Conservation (phyloP, 2,888 invertebrate species). For the Anorthoa munda region DNA sequence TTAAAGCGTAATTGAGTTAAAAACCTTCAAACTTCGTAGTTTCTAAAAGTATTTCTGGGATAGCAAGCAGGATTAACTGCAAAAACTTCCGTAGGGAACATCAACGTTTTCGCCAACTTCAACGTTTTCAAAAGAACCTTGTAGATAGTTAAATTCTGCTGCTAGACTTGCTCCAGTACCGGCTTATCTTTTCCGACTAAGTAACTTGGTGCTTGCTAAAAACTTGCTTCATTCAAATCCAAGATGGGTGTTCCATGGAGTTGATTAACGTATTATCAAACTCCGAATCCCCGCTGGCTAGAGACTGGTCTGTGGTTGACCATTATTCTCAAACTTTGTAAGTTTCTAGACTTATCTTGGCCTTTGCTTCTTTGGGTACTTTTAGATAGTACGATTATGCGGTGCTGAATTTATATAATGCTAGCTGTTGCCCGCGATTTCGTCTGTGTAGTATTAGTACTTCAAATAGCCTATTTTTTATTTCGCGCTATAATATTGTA, state of each 20-base stretch:
- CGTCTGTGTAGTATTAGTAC: too few species aligned
- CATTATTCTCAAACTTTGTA: conserved; percentile 63
- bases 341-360: conserved; percentile 63
- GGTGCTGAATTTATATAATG: too few species aligned
- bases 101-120: conserved; percentile 14
- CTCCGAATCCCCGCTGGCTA: conserved; percentile 59
- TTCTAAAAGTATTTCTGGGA: not conserved
- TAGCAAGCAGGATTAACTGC: conserved; percentile 17
- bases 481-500: too few species aligned
- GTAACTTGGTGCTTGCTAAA: conserved; percentile 47
- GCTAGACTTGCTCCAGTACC: conserved; percentile 26
- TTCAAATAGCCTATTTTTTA: too few species aligned
- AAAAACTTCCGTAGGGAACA: conserved; percentile 9
- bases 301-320: conserved; percentile 59
- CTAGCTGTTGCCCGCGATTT: too few species aligned
- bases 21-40: not conserved
- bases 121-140: conserved; percentile 21
- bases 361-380: conserved; percentile 45
- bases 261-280: conserved; percentile 66
- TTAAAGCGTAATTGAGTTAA: not conserved
- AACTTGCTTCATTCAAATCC: conserved; percentile 57
- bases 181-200: conserved; percentile 53
- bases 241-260: conserved; percentile 52
- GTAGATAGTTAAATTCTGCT: conserved; percentile 48
- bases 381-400: conserved; percentile 45